Evolutionary conservation across 2,888 invertebrate genomes (phyloP).

Genomic region (Ophion costatus): DNA sequence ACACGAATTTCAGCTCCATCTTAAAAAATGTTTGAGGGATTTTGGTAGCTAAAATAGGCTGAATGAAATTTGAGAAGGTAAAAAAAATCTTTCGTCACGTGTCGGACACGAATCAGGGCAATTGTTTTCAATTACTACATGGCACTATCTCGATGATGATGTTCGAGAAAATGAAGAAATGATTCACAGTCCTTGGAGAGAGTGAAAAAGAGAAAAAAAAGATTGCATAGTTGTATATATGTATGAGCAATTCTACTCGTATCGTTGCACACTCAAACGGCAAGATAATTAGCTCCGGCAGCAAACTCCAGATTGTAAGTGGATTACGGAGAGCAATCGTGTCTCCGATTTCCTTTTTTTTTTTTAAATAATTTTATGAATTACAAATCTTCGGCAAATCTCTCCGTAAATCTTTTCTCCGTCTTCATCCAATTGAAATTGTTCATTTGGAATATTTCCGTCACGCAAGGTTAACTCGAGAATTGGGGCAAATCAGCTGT

Average conservation of each 20-base stretch:
- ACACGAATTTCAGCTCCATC: not conserved
- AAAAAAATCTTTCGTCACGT: not conserved
- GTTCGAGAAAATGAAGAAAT: not conserved
- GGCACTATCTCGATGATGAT: not conserved
- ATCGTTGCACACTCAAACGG: not conserved
- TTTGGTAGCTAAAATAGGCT: too few species aligned
- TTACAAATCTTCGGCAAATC: not conserved
- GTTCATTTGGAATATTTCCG: not conserved
- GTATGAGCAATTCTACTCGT: not conserved
- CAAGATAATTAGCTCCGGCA: conserved; percentile 19
- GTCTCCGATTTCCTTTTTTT: not conserved
- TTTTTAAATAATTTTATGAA: not conserved
- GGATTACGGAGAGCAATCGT: not conserved
- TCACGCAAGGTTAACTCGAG: not conserved
- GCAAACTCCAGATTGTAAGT: not conserved
- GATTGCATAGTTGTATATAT: not conserved
- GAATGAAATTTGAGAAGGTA: too few species aligned
- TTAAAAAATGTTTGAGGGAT: not conserved
- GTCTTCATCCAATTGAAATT: not conserved
- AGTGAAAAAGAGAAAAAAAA: not conserved
- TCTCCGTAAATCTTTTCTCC: not conserved
- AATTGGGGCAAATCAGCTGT: conserved; percentile 33
- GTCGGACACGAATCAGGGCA: not conserved
- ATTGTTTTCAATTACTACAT: not conserved
- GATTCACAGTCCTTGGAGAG: not conserved